Conservation (phyloP, 2,113 vertebrate species). For the Athene cunicularia region DNA sequence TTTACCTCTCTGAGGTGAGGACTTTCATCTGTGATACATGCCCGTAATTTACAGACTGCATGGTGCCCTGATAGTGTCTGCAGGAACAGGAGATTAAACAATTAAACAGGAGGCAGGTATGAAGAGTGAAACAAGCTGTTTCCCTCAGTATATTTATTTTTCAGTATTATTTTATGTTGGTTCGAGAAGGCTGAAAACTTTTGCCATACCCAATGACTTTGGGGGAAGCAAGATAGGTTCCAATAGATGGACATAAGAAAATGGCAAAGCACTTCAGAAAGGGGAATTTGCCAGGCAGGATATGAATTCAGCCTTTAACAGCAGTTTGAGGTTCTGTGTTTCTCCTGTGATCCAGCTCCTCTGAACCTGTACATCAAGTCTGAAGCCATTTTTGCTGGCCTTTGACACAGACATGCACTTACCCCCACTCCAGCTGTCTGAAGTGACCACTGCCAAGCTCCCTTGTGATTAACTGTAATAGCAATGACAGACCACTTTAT, state of each 20-base stretch:
- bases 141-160: not conserved
- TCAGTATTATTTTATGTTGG: not conserved
- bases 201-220: not conserved
- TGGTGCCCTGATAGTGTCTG: not conserved
- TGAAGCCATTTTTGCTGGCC: not conserved
- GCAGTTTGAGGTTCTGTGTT: not conserved
- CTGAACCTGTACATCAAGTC: accelerated
- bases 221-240: not conserved
- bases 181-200: not conserved
- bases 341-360: not conserved
- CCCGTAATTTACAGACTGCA: not conserved
- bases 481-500: slow-evolving; percentile 41
- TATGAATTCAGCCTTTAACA: not conserved
- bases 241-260: not conserved
- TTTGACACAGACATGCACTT: not conserved
- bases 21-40: slow-evolving; percentile 6
- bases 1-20: slow-evolving; percentile 40
- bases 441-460: not conserved
- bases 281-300: not conserved
- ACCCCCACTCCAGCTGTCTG: not conserved
- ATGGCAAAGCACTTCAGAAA: not conserved
- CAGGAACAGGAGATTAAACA: slow-evolving; percentile 33
- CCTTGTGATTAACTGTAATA: slow-evolving; percentile 1
- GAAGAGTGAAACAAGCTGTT: not conserved
- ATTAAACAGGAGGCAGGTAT: not conserved